Percentiles rank a stretch among this genome's conserved stretches.
Evolutionary conservation across 2,888 invertebrate species (phyloP).

Genomic region (Eupithecia inturbata): DNA sequence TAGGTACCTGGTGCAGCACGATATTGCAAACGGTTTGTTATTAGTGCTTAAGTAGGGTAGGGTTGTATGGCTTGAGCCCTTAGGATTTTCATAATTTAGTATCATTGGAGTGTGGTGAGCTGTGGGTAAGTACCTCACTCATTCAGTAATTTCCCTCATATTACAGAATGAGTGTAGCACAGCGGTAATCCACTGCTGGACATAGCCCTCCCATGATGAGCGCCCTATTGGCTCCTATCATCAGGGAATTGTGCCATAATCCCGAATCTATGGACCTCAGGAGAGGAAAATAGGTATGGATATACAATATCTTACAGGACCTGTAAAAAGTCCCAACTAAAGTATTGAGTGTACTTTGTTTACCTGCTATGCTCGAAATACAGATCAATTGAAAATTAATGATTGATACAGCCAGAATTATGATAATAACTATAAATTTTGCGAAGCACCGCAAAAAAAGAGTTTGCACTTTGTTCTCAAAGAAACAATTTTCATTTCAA

Average conservation of each 20-base stretch:
- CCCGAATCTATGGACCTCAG: too few relatives aligned
- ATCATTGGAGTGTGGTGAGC: background rate
- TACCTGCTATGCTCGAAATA: background rate
- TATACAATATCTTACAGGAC: too few relatives aligned
- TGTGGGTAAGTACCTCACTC: background rate
- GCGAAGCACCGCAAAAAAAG: background rate
- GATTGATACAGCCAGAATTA: background rate
- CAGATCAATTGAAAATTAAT: background rate
- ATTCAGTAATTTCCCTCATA: background rate
- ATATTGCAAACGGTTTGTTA: too few relatives aligned
- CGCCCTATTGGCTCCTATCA: background rate
- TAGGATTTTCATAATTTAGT: background rate
- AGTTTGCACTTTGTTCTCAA: too few relatives aligned
- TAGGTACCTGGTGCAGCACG: too few relatives aligned
- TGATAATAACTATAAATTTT: background rate
- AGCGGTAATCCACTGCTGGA: background rate
- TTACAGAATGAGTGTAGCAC: too few relatives aligned
- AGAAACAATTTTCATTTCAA: conserved; percentile 1
- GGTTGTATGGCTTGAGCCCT: too few relatives aligned
- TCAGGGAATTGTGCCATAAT: too few relatives aligned
- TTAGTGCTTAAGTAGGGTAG: too few relatives aligned
- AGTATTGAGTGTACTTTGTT: background rate
- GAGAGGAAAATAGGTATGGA: too few relatives aligned
- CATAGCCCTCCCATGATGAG: background rate
- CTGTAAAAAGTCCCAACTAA: too few relatives aligned